Conservation (phyloP, 2,113 vertebrate species). For the Carettochelys insculpta region DNA sequence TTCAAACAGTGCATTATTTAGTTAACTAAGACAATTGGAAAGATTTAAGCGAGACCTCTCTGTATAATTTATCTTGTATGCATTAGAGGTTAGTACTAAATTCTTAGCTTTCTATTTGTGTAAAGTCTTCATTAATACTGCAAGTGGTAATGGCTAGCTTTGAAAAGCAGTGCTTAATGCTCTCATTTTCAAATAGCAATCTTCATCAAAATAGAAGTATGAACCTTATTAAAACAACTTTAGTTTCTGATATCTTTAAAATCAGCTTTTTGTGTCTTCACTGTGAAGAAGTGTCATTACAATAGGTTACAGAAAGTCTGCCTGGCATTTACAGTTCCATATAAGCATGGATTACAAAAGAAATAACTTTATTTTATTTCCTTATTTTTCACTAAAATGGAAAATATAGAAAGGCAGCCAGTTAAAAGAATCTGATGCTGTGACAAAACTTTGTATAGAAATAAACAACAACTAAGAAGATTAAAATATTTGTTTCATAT, state of each 20-base stretch:
- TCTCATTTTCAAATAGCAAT: not conserved
- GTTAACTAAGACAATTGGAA: not conserved
- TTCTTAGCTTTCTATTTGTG: slow-evolving; percentile 2
- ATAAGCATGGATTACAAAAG: not conserved
- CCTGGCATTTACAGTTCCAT: not conserved
- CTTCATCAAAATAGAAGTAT: not conserved
- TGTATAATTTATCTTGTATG: not conserved
- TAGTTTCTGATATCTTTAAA: not conserved
- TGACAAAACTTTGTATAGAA: not conserved
- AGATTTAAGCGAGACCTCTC: not conserved
- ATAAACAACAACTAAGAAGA: not conserved
- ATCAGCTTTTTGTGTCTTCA: not conserved
- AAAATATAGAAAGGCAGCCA: not conserved
- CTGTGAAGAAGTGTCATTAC: not conserved
- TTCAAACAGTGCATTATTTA: not conserved
- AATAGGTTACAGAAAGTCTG: not conserved
- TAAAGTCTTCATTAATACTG: not conserved
- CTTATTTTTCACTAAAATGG: not conserved
- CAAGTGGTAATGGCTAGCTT: not conserved
- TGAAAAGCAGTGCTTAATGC: not conserved
- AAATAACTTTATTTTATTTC: not conserved
- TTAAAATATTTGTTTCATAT: not conserved
- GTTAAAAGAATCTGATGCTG: not conserved
- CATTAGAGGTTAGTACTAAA: not conserved
- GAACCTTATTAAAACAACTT: not conserved